phyloP scores from a whole-genome alignment of 2,888 invertebrate species.

The Oscheius myriophilus region DNA sequence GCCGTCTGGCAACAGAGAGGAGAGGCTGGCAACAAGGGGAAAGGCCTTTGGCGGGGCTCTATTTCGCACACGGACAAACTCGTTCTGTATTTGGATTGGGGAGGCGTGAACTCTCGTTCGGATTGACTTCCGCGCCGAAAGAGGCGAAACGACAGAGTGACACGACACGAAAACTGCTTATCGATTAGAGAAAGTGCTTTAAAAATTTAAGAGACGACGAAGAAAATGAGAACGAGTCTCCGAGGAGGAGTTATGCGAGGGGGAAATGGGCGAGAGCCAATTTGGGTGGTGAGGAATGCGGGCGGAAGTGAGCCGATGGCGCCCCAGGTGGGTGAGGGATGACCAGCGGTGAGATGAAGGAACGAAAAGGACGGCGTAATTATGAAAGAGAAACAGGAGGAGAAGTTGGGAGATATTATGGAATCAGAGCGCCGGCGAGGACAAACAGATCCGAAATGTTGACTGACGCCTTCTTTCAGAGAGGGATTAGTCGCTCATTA shows the following conservation, averaged over 20 bases:
- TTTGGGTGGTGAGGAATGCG: too few species aligned
- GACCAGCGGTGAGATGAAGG: constrained; percentile 1
- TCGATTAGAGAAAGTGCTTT: constrained; percentile 1
- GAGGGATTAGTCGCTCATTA: constrained; percentile 29
- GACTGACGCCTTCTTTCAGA: constrained; percentile 25
- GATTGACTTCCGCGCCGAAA: background rate
- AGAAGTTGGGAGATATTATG: too few species aligned
- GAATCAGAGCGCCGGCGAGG: background rate
- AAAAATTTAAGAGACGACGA: background rate
- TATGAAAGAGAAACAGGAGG: background rate
- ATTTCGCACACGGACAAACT: background rate
- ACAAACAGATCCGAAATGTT: constrained; percentile 5
- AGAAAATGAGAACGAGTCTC: background rate
- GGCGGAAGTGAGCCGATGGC: too few species aligned
- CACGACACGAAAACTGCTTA: constrained; percentile 2
- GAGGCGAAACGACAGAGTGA: background rate
- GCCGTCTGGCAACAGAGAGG: too few species aligned
- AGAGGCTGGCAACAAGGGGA: too few species aligned
- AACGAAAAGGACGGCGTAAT: constrained; percentile 1
- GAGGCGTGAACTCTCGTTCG: constrained; percentile 19
- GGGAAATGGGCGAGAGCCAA: background rate
- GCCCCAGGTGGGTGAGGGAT: constrained; percentile 8
- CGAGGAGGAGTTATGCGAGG: background rate
- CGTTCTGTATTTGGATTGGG: constrained; percentile 17
- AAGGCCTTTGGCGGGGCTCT: background rate